These are phyloP conservation scores for Periophthalmus magnuspinnatus DNA, from an alignment of 2,797 vertebrate genomes.

Conservation along the genomic window DNA sequence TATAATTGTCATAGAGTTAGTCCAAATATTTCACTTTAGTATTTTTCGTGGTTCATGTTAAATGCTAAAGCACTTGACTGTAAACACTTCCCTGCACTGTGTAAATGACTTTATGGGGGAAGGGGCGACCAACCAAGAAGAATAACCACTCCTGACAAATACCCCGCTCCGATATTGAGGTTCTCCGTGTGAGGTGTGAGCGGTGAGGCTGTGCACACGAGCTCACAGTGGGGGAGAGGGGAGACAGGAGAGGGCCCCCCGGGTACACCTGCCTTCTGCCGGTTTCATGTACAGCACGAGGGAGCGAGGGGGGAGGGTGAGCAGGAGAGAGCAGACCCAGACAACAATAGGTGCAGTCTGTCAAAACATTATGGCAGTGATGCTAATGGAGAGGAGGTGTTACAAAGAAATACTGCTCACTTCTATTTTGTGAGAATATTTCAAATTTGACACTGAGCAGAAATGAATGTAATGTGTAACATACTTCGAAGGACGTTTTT, in stretches of 20 bases:
- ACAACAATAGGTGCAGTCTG: conserved; percentile 34
- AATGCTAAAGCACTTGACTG: background rate
- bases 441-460: background rate
- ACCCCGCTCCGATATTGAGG: conserved; percentile 12
- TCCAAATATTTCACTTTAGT: background rate
- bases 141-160: conserved; percentile 2
- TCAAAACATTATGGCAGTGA: conserved; percentile 31
- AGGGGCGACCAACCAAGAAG: conserved; percentile 5
- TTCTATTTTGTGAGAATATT: too few relatives aligned
- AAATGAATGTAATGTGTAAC: too few relatives aligned
- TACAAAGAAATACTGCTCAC: background rate
- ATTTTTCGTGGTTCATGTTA: background rate
- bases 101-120: background rate
- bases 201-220: conserved; percentile 23
- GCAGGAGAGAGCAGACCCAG: conserved; percentile 2
- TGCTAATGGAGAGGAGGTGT: conserved; percentile 3
- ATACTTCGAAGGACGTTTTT: too few relatives aligned
- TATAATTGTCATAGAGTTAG: too few relatives aligned
- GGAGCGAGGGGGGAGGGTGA: background rate
- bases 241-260: conserved; percentile 9
- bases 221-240: conserved; percentile 21
- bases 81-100: background rate
- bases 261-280: conserved; percentile 42
- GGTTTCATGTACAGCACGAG: background rate
- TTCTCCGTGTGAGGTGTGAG: conserved; percentile 11